These are phyloP conservation scores for Pipistrellus pipistrellus DNA, from an alignment of 2,797 vertebrate genomes.

Conservation along the genomic window DNA sequence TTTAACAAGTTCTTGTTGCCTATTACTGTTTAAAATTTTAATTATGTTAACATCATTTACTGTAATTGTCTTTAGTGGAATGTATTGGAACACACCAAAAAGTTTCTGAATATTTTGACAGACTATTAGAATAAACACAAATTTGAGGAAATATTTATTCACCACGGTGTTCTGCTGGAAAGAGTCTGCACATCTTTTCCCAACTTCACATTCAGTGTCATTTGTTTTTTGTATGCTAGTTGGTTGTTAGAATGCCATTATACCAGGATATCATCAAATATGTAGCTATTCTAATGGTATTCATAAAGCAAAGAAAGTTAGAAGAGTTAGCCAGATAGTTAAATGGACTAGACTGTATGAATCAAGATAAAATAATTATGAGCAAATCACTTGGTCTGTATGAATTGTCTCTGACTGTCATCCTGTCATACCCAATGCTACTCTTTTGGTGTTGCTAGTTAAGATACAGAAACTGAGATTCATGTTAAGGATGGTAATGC, in stretches of 20 bases:
- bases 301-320: not conserved
- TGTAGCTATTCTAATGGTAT: not conserved
- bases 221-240: not conserved
- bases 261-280: not conserved
- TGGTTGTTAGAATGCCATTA: constrained; percentile 31
- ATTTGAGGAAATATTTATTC: not conserved
- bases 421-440: not conserved
- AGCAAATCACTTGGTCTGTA: not conserved
- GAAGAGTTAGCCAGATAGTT: not conserved
- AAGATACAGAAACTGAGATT: not conserved
- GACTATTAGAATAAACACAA: not conserved
- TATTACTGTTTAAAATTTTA: not conserved
- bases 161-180: not conserved
- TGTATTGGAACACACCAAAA: not conserved
- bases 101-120: not conserved
- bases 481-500: not conserved
- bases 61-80: constrained; percentile 7
- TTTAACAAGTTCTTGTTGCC: not conserved
- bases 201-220: not conserved
- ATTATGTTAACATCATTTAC: constrained; percentile 36
- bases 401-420: not conserved
- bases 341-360: not conserved
- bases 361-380: not conserved
- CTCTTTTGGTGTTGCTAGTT: not conserved
- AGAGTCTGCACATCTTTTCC: not conserved